Evolutionary conservation across 1,140 invertebrate genomes (phyloP).

Genomic region (Drosophila fuyamai): DNA sequence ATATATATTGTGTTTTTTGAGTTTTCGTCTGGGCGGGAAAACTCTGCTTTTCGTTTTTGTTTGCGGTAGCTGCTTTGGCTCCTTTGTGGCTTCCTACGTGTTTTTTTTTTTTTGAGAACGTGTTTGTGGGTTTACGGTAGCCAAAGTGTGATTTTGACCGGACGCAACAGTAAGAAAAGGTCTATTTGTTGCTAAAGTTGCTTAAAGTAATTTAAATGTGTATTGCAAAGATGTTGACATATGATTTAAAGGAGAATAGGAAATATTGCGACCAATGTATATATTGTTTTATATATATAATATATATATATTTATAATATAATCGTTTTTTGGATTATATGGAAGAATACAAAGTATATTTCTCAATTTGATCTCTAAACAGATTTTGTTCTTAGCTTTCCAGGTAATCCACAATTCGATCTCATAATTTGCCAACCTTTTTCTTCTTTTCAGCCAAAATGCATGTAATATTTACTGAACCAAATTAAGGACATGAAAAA

Average conservation of each 20-base stretch:
- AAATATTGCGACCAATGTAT: no score
- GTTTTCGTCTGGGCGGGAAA: constrained; percentile 32
- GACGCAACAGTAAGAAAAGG: not conserved
- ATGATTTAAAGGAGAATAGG: no score
- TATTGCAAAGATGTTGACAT: no score
- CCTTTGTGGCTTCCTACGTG: constrained; percentile 15
- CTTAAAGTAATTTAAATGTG: not conserved
- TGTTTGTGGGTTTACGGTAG: constrained; percentile 32
- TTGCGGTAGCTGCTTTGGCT: constrained; percentile 32
- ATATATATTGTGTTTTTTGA: constrained; percentile 47
- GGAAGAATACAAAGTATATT: no score
- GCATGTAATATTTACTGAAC: constrained; percentile 28
- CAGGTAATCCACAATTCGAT: constrained; percentile 5
- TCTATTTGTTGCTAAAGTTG: not conserved
- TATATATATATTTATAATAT: no score
- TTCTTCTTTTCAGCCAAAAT: not conserved
- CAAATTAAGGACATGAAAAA: constrained; percentile 44
- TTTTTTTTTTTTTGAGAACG: constrained; percentile 23
- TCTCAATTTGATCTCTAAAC: no score
- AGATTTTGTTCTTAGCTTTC: not conserved
- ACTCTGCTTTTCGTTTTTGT: constrained; percentile 33
- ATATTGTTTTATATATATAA: no score
- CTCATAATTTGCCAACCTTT: not conserved
- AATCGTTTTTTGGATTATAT: no score
- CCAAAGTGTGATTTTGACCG: constrained; percentile 26